Evolutionary conservation across 2,113 vertebrate genomes (phyloP).

Genomic region (Cyanoderma ruficeps): DNA sequence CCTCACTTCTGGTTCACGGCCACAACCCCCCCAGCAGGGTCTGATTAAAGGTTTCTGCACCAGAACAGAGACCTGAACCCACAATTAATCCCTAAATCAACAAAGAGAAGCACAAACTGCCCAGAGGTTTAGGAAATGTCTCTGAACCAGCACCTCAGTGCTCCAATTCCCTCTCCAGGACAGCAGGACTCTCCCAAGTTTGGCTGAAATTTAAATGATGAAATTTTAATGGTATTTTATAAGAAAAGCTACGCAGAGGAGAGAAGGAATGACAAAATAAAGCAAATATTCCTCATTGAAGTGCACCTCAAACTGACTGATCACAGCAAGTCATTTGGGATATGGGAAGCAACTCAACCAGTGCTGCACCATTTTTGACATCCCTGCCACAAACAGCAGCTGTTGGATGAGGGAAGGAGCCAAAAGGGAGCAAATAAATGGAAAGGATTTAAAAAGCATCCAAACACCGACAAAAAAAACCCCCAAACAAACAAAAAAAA

Average conservation of each 20-base stretch:
- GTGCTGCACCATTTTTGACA: not conserved
- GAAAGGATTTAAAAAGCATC: not conserved
- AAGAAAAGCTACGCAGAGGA: not conserved
- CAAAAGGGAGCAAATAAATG: not conserved
- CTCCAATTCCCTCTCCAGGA: not conserved
- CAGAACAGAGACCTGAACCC: not conserved
- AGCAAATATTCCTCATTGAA: not conserved
- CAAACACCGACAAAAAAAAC: not conserved
- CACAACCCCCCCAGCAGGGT: not conserved
- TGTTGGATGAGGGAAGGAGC: not conserved
- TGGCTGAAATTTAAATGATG: not conserved
- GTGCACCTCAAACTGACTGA: not conserved
- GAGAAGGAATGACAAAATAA: not conserved
- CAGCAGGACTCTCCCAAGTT: not conserved
- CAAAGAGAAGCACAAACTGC: not conserved
- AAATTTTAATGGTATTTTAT: not conserved
- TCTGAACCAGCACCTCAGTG: not conserved
- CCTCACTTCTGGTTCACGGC: not conserved
- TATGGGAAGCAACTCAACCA: not conserved
- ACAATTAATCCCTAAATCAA: not conserved
- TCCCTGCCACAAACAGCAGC: not conserved
- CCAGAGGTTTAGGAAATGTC: not conserved
- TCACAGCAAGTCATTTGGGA: not conserved
- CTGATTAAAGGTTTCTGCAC: not conserved
- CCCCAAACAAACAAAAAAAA: too few relatives aligned